Percentiles rank a stretch among this genome's conserved stretches.
phyloP scores from a whole-genome alignment of 1,140 invertebrate genomes.

The Drosophila ironensis region DNA sequence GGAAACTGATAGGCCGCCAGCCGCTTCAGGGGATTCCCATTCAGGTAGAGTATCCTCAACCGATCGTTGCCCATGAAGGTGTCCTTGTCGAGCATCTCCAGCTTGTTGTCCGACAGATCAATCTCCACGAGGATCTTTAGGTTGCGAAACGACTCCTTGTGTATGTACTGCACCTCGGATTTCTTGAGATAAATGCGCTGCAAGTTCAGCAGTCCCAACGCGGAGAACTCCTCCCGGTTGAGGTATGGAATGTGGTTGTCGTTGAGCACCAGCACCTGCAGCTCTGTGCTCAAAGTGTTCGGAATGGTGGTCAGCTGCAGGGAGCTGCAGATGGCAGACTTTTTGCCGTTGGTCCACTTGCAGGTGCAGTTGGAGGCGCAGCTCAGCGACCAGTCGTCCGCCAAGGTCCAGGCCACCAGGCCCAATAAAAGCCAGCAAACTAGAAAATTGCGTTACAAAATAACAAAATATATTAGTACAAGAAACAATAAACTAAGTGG shows the following conservation, averaged over 20 bases:
- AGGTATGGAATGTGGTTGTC: slow-evolving; percentile 90
- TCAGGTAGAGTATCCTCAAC: slow-evolving; percentile 86
- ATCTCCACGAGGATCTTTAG: slow-evolving; percentile 94
- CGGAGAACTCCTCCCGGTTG: slow-evolving; percentile 90
- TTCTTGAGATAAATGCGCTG: slow-evolving; percentile 91
- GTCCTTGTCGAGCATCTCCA: slow-evolving; percentile 86
- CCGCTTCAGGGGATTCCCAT: slow-evolving; percentile 87
- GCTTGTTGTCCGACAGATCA: slow-evolving; percentile 89
- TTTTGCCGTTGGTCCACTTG: slow-evolving; percentile 95
- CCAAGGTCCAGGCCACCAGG: slow-evolving; percentile 82
- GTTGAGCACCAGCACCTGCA: slow-evolving; percentile 92
- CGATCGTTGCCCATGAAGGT: slow-evolving; percentile 90
- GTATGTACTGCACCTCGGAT: slow-evolving; percentile 88
- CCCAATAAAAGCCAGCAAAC: slow-evolving; percentile 42
- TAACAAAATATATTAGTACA: background rate
- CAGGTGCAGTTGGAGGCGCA: slow-evolving; percentile 91
- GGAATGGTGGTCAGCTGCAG: slow-evolving; percentile 89
- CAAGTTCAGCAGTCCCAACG: slow-evolving; percentile 90
- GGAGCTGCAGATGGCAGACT: slow-evolving; percentile 91
- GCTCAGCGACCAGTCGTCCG: slow-evolving; percentile 89
- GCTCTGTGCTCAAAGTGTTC: slow-evolving; percentile 88
- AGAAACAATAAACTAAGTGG: background rate
- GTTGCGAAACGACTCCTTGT: slow-evolving; percentile 92
- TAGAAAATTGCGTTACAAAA: background rate
- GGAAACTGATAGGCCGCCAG: slow-evolving; percentile 88